Percentiles rank a stretch among this genome's conserved stretches.
These are phyloP conservation scores for Pherbina coryleti DNA, from an alignment of 2,888 invertebrate species.

Conservation along the genomic window DNA sequence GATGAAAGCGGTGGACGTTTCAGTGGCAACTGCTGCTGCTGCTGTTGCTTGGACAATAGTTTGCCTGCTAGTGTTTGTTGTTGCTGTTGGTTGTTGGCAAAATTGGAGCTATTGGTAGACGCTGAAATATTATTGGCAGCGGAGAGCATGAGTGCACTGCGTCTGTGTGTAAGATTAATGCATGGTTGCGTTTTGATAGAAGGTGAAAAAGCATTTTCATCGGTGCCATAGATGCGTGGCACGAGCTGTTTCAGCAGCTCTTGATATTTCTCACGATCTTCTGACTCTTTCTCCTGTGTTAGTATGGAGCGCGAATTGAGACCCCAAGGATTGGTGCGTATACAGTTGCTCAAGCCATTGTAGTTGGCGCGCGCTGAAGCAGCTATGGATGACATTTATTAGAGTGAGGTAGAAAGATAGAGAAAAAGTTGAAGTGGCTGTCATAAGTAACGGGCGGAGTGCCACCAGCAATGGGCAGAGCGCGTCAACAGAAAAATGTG, in stretches of 20 bases:
- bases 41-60: slow-evolving; percentile 33
- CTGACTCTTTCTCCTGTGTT: slow-evolving; percentile 51
- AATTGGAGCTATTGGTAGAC: not conserved
- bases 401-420: not conserved
- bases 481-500: too few species aligned
- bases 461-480: too few species aligned
- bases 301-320: slow-evolving; percentile 52
- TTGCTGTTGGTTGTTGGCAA: not conserved
- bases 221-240: slow-evolving; percentile 50
- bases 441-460: too few species aligned
- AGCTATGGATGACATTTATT: slow-evolving; percentile 24
- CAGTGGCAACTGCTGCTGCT: slow-evolving; percentile 34
- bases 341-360: slow-evolving; percentile 44
- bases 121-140: slow-evolving; percentile 37
- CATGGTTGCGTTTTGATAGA: slow-evolving; percentile 32
- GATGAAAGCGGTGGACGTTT: slow-evolving; percentile 49
- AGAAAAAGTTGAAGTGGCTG: too few species aligned
- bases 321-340: slow-evolving; percentile 44
- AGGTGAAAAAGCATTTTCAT: slow-evolving; percentile 38
- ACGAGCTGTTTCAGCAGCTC: slow-evolving; percentile 54
- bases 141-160: slow-evolving; percentile 35
- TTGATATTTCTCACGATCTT: slow-evolving; percentile 55
- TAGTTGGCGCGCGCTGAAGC: slow-evolving; percentile 48
- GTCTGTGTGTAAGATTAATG: slow-evolving; percentile 32
- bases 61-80: slow-evolving; percentile 38